Evolutionary conservation across 2,797 vertebrate genomes (phyloP).

Genomic region (Apogon talboti): DNA sequence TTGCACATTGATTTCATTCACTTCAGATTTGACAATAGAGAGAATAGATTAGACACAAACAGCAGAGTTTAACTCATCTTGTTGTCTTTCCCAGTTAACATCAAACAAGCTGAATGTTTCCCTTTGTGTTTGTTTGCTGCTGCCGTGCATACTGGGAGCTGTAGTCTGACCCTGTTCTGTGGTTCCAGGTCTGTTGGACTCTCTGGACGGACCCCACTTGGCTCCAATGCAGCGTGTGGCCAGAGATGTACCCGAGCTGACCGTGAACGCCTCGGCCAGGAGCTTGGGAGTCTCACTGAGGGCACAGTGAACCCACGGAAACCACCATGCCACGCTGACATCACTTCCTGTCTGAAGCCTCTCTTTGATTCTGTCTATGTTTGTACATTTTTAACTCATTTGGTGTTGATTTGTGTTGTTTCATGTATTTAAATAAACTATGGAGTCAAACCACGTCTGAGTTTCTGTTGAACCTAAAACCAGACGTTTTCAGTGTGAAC

Average conservation of each 20-base stretch:
- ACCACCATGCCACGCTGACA: background rate
- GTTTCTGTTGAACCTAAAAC: slow-evolving; percentile 16
- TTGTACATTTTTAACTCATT: slow-evolving; percentile 7
- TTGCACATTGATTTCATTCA: too few species aligned
- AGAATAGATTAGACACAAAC: too few species aligned
- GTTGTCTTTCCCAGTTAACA: too few species aligned
- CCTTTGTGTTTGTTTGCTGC: too few species aligned
- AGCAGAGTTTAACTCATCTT: too few species aligned
- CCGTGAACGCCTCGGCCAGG: slow-evolving; percentile 84
- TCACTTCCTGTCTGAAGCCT: background rate
- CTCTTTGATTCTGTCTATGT: background rate
- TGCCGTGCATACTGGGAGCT: background rate
- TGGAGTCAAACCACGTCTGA: too few species aligned
- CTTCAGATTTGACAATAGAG: too few species aligned
- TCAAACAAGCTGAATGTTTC: too few species aligned
- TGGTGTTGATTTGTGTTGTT: background rate
- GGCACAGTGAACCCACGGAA: slow-evolving; percentile 46
- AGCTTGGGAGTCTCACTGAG: slow-evolving; percentile 49
- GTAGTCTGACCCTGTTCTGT: slow-evolving; percentile 5
- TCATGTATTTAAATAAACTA: slow-evolving; percentile 39
- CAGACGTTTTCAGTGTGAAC: too few species aligned
- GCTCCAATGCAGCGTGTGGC: slow-evolving; percentile 92
- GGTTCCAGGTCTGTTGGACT: slow-evolving; percentile 90
- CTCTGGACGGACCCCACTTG: slow-evolving; percentile 89
- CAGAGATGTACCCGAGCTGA: slow-evolving; percentile 87